Evolutionary conservation across 2,888 invertebrate species (phyloP), one percentile per base, ranked within the genome.

Genomic region (Sipha maydis): DNA sequence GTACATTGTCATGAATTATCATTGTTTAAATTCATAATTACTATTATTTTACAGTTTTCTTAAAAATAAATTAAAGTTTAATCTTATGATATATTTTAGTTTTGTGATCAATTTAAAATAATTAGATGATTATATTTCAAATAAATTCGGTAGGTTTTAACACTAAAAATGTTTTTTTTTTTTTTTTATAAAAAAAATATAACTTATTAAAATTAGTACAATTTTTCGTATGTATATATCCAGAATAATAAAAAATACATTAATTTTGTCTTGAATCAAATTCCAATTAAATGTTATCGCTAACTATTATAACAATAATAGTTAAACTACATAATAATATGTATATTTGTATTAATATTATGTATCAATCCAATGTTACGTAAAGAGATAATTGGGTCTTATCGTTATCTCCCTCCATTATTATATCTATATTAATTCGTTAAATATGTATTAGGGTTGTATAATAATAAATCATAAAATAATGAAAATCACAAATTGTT

Each of bases 401-500:
- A 76, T 75, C 75, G 67, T 76, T 61, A 76, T 76, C 76, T 76
- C 31, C 48, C 84, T 28, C 7, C 69, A 28, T 17, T 21, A 48
- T 56, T 54, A 34, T 71, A 54, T 75, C 83, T 75, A 76, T 84
- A 84, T 84, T 41, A 76, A 67, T 75, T 77, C 84, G 84, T 85
- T 85, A 85, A 85, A 85, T 76, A 76, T 84, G 84, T 76, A 84
- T 84, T 56, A 79, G 86, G 86, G 86, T 34, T 54, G 85, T 38
- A 48, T 19, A 73, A 56, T 28, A 80, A 86, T 86, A 86, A 86
- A 86, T 86, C 86, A 86, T 80, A 56, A 79, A 79, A 86, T 73
- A 86, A 86, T 86, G 86, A 86, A 86, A 86, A 86, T 86, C 80
- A 80, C 86, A 61, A 86, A 86, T 86, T 61, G 86, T 86, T 61